A percentile compares a stretch with the other conserved stretches of the same genome.
These are phyloP conservation scores for Zophobas morio DNA, from an alignment of 1,140 invertebrate species.

Conservation along the genomic window DNA sequence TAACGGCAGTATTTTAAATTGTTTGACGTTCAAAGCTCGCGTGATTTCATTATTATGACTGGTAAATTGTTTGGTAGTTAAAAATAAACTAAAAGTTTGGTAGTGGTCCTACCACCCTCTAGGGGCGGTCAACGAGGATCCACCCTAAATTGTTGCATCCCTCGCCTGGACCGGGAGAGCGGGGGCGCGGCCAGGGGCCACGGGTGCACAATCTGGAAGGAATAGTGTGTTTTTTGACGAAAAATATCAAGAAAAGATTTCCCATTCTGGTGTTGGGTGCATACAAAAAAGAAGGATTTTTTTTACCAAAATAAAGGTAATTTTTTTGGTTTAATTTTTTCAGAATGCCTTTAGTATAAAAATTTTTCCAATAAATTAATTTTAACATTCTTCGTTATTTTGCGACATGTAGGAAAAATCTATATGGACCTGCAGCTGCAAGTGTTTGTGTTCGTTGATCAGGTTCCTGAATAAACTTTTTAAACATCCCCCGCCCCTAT, in stretches of 20 bases:
- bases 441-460: slow-evolving; percentile 59
- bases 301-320: slow-evolving; percentile 2
- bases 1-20: slow-evolving; percentile 3
- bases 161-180: slow-evolving; percentile 53
- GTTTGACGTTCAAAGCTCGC: slow-evolving; percentile 38
- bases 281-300: background rate
- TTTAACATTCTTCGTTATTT: no score
- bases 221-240: no score
- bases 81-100: slow-evolving; percentile 52
- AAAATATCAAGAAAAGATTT: background rate
- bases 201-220: no score
- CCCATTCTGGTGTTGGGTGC: background rate
- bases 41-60: slow-evolving; percentile 40
- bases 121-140: slow-evolving; percentile 50
- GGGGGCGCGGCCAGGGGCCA: background rate
- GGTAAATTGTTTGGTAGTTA: slow-evolving; percentile 49
- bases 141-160: slow-evolving; percentile 57
- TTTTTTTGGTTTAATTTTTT: background rate
- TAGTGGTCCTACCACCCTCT: slow-evolving; percentile 52
- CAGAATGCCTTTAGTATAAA: no score
- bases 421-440: slow-evolving; percentile 53
- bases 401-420: background rate
- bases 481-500: slow-evolving; percentile 60
- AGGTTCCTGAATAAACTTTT: slow-evolving; percentile 62
- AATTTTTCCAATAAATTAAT: no score